These are phyloP conservation scores for Athene cunicularia DNA, from an alignment of 2,113 vertebrate species.

Conservation along the genomic window DNA sequence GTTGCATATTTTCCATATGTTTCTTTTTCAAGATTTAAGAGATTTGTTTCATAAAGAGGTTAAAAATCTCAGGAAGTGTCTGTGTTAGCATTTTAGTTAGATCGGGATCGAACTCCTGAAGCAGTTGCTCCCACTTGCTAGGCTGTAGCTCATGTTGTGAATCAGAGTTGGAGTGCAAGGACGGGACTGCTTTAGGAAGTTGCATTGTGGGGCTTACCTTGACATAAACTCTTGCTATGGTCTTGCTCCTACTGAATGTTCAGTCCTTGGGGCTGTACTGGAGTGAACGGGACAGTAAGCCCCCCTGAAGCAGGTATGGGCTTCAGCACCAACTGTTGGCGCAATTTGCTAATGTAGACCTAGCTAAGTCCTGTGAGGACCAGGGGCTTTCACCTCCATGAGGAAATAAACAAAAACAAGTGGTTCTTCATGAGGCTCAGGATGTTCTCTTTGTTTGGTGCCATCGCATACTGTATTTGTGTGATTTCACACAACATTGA, in stretches of 20 bases:
- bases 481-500: background rate
- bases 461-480: background rate
- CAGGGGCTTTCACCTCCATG: background rate
- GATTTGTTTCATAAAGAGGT: background rate
- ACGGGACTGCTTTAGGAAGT: background rate
- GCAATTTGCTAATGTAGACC: background rate
- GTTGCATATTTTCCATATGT: background rate
- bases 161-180: background rate
- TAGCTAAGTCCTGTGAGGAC: background rate
- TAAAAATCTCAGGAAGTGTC: background rate
- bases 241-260: background rate
- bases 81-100: background rate
- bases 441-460: background rate
- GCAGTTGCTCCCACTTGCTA: background rate
- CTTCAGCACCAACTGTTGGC: background rate
- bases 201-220: background rate
- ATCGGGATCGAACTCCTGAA: background rate
- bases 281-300: fast-evolving
- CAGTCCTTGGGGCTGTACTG: background rate
- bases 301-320: background rate
- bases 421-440: background rate
- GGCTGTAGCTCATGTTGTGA: background rate
- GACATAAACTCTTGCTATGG: background rate
- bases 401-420: background rate
- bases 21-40: background rate